Evolutionary conservation across 2,113 vertebrate species (phyloP), one percentile per base, ranked within the genome.

Genomic region (Sprattus sprattus): DNA sequence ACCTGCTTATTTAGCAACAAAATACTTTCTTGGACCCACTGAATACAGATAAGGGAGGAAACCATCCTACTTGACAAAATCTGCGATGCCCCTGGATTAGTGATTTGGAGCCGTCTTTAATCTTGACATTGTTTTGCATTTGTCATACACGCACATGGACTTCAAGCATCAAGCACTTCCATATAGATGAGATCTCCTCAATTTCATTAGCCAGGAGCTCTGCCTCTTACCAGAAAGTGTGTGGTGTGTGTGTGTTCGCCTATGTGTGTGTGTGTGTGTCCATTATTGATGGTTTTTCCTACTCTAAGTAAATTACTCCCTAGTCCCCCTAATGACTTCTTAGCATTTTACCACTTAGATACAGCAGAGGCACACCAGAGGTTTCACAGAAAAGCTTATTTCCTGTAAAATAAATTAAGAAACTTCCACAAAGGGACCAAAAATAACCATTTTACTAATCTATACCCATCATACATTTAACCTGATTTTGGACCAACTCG

Each of bases 291-390:
- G 54, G 49, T 57, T 13, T 87, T 86, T 89, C 50, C 50, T 57
- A 52, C 81, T 85, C 89, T 39, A 84, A 89, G 81, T 91, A 82
- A 87, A 91, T 89, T 84, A 87, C 86, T 84, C 45, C 13, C 60
- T 32, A 18, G 16, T 81, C 71, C n/a, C 60, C 44, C 64, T 39
- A 75, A 82, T 80, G 81, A 57, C 83, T 81, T n/a, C 25, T 71
- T 32, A 78, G 71, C 71, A 78, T 78, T 78, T 78, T 15, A 78
- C 28, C 32, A 78, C 71, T 78, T 78, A 78, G 71, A 32, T 39
- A 28, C 10, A 78, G 16, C 28, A 32, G 28, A 78, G 11, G 13
- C 71, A 15, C 25, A 39, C 71, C 71, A 78, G 28, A 71, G 64
- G 28, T 32, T 71, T 9, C 64, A 28, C 71, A 78, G 28, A 78